Base-by-base conservation (phyloP, 1,140 invertebrate genomes). In the Cardiocondyla obscurior region DNA sequence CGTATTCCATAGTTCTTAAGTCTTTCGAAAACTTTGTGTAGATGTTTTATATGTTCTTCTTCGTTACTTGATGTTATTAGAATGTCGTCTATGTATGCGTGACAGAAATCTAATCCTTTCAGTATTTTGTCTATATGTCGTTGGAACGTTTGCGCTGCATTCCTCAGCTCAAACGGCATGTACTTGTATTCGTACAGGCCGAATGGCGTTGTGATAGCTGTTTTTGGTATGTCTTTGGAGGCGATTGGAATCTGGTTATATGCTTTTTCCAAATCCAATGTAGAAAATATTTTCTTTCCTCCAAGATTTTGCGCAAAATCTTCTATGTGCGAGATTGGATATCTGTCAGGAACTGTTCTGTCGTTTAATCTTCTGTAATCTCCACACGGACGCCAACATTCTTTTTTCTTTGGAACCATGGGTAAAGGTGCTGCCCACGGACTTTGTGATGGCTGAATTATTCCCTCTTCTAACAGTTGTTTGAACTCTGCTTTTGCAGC, bases 391-490 rank as follows among this genome's bases (percentile, higher is more conserved):
- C 55, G 30, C 55, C 55, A 58, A 2, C 4, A 2, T 22, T n/a
- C 7, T 14, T 2, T 3, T 22, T 51, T 51, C 0, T 51, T 51
- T 0, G 49, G 19, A 0, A 19, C 19, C 8, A 51, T 7, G 0
- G 19, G 49, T 0, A 94, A 72, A 0, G 92, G 93, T 0, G 89
- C 84, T 1, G 91, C 74, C 90, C 58, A 74, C 58, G 84, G 73
- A 62, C 88, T 91, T 25, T 90, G 89, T 5, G 90, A 92, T 8
- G 84, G 89, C 65, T 88, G 49, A 19, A 85, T 81, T 28, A 90
- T 87, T 60, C 89, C 90, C n/a, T 46, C 42, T 42, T 85, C 19
- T 1, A 89, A 7, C 82, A 92, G 83, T 0, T 46, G 0, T 1
- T 87, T 25, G 16, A 90, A 89, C 33, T 91, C 89, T 25, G 0